phyloP scores from a whole-genome alignment of 2,113 vertebrate species.

The Corvus hawaiiensis region DNA sequence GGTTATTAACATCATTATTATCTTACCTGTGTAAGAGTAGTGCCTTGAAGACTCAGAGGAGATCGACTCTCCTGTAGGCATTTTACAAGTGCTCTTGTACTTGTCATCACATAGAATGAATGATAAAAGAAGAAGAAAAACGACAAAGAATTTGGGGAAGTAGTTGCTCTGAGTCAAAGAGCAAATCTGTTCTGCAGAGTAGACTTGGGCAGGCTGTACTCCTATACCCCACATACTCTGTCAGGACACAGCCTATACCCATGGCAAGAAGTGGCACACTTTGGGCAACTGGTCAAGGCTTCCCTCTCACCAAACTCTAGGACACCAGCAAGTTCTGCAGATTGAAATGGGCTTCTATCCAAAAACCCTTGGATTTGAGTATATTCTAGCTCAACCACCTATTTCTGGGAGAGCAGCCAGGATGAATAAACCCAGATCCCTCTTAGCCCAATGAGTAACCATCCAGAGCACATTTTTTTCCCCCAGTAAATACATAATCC shows the following conservation, averaged over 20 bases:
- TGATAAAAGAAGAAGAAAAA: background rate
- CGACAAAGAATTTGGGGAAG: background rate
- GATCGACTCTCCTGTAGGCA: background rate
- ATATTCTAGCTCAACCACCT: background rate
- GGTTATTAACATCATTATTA: background rate
- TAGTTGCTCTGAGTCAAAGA: background rate
- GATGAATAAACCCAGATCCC: background rate
- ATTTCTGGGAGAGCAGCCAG: background rate
- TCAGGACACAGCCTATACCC: fast-evolving
- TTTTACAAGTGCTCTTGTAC: background rate
- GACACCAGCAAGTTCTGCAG: background rate
- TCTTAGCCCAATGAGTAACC: background rate
- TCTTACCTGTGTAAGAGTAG: background rate
- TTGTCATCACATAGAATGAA: background rate
- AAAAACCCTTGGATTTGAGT: background rate
- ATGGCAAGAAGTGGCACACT: background rate
- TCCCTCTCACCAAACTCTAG: background rate
- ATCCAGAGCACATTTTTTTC: background rate
- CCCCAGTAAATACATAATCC: background rate
- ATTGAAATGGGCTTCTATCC: background rate
- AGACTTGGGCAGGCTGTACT: fast-evolving
- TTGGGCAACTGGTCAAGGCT: background rate
- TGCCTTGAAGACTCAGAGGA: background rate
- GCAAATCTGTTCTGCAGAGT: background rate
- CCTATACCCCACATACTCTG: fast-evolving